These are phyloP conservation scores for Standfussiana lucernea DNA, from an alignment of 2,888 invertebrate species.

Conservation along the genomic window DNA sequence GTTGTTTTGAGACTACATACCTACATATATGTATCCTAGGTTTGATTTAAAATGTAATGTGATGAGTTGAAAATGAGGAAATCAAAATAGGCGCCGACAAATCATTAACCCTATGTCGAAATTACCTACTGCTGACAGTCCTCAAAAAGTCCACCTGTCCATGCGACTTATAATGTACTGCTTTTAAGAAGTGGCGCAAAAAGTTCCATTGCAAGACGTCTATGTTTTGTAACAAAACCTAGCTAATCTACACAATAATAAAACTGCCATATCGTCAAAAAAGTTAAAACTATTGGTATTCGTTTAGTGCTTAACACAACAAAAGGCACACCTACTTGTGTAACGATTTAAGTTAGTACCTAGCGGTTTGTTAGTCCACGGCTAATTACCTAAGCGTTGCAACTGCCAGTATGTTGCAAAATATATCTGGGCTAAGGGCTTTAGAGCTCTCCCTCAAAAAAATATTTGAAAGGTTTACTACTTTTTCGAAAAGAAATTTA, in stretches of 20 bases:
- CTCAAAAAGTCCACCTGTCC: background rate
- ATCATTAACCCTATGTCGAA: no score
- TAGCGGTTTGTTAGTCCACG: conserved; percentile 30
- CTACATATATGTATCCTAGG: background rate
- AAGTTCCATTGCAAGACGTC: background rate
- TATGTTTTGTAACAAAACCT: background rate
- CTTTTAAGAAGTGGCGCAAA: background rate
- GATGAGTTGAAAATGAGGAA: background rate
- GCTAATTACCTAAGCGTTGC: conserved; percentile 25
- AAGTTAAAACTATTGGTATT: conserved; percentile 23
- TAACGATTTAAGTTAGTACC: conserved; percentile 31
- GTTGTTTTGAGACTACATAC: conserved; percentile 11
- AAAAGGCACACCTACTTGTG: conserved; percentile 6
- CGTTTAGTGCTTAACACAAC: background rate
- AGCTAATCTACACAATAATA: conserved; percentile 6
- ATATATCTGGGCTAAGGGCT: conserved; percentile 8
- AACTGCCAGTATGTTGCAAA: conserved; percentile 13
- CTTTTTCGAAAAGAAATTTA: background rate
- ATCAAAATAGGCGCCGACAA: background rate
- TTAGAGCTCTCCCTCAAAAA: background rate
- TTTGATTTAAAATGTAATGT: conserved; percentile 16
- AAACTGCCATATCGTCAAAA: conserved; percentile 1
- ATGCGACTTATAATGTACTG: background rate
- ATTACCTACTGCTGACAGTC: background rate
- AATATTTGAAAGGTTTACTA: background rate